Evolutionary conservation across 2,797 vertebrate genomes (phyloP), one percentile per base, ranked within the genome.

Genomic region (Danio jaintianensis): DNA sequence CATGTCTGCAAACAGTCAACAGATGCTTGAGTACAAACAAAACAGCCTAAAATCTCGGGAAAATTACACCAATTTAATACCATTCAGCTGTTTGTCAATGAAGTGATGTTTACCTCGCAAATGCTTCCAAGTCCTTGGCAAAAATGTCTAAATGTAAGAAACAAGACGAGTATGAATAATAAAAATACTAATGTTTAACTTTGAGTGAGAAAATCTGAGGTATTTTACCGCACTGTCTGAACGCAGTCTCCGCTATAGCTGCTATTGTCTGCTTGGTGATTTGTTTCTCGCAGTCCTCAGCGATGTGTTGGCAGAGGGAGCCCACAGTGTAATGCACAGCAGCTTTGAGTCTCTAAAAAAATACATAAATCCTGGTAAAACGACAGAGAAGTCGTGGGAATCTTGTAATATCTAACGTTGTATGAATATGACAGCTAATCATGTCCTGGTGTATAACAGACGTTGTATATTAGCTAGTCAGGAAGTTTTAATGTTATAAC

Each of bases 61-160:
- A 47, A 47, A 12, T 2, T 47, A 52, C 48, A 4, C 8, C 11
- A 52, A 13, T 4, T 13, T 52, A 13, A 11, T 29, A 29, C 1
- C 29, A 6, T 52, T 52, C 10, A 47, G 45, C 5, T 50, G n/a
- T n/a, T n/a, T 45, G 5, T 43, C 48, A 4, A 6, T 8, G 18
- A 11, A 12, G 1, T 53, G 3, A 62, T n/a, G 10, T 29, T 85
- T 90, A 98, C 97, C 96, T 97, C 61, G 98, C 94, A 92, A 99
- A 99, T 68, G 96, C 93, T 86, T 99, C 97, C 70, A 98, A 91
- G 88, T 98, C 97, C 87, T 89, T 96, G 4, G 96, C 96, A 92
- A 99, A 98, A 76, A 82, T 88, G 88, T 98, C 97, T 99, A 91
- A 58, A 93, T 89, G 64, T 75, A 77, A 85, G 82, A 89, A 83